A percentile compares a stretch with the other conserved stretches of the same genome.
Evolutionary conservation across 2,888 invertebrate species (phyloP).

Genomic region (Anarsia innoxiella): DNA sequence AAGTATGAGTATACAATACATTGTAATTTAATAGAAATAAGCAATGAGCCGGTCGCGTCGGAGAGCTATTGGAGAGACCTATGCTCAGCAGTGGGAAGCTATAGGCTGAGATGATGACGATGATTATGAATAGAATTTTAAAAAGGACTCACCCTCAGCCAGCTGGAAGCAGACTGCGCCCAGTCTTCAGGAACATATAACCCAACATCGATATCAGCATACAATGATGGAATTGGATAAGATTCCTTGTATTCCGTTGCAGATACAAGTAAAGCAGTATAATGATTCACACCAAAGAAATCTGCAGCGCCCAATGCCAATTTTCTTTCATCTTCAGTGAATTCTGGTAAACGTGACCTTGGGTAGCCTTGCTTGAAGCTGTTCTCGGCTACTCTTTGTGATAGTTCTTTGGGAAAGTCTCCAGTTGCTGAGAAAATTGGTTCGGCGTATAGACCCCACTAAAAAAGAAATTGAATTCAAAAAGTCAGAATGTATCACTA

Average conservation of each 20-base stretch:
- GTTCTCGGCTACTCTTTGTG: constrained; percentile 46
- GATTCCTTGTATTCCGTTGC: constrained; percentile 27
- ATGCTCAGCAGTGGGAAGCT: no score
- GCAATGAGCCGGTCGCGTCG: no score
- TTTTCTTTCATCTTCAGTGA: constrained; percentile 32
- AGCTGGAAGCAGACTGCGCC: constrained; percentile 33
- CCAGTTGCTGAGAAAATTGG: constrained; percentile 60
- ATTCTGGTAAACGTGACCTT: constrained; percentile 34
- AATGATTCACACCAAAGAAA: constrained; percentile 28
- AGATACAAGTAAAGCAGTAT: constrained; percentile 21
- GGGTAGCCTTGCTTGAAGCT: constrained; percentile 34
- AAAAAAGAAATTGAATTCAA: constrained; percentile 17
- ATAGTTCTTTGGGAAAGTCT: constrained; percentile 62
- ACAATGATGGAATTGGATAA: constrained; percentile 29
- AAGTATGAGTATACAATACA: constrained; percentile 4
- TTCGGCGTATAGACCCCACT: constrained; percentile 55
- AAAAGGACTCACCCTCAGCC: constrained; percentile 47
- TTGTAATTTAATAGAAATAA: no score
- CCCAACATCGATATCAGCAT: constrained; percentile 33
- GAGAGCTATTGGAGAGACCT: no score
- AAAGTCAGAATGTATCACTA: background rate
- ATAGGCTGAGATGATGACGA: no score
- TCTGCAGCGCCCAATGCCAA: constrained; percentile 40
- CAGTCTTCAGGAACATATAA: constrained; percentile 30
- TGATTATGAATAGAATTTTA: no score